Conservation (phyloP, 2,113 vertebrate genomes). For the Psittacula cyanocephala region DNA sequence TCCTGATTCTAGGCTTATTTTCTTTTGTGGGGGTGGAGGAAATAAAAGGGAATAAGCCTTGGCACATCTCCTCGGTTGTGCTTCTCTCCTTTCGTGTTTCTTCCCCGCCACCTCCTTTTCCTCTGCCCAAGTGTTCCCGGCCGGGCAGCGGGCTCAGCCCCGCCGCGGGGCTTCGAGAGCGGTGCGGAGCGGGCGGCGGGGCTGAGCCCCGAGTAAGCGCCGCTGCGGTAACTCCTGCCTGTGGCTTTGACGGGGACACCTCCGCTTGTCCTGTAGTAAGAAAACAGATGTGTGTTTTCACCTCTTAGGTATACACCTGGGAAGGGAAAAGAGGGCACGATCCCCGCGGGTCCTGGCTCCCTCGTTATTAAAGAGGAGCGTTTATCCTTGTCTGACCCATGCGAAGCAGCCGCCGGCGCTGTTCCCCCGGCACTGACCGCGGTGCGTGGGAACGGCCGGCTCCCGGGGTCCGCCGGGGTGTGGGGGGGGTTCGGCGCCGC, state of each 20-base stretch:
- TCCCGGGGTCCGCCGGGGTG: background rate
- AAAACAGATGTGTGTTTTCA: background rate
- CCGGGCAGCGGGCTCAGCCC: background rate
- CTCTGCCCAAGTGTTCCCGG: background rate
- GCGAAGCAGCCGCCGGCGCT: background rate
- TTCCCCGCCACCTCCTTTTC: background rate
- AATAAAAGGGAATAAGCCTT: constrained; percentile 34
- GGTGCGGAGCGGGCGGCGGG: background rate
- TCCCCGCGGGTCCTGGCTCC: background rate
- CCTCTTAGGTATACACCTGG: background rate
- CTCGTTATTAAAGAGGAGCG: background rate
- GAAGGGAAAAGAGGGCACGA: background rate
- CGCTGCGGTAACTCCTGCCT: background rate
- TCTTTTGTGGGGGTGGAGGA: constrained; percentile 40
- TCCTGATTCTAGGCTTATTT: constrained; percentile 47
- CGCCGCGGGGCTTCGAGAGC: no score
- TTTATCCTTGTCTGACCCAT: background rate
- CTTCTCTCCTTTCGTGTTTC: background rate
- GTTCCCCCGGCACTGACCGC: background rate
- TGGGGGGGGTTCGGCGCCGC: background rate
- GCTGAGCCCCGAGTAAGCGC: background rate
- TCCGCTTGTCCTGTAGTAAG: background rate
- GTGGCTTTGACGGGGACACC: background rate
- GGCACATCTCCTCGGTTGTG: background rate
- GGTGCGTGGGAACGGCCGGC: constrained; percentile 3